phyloP scores from a whole-genome alignment of 2,888 invertebrate genomes.

The Clusia tigrina region DNA sequence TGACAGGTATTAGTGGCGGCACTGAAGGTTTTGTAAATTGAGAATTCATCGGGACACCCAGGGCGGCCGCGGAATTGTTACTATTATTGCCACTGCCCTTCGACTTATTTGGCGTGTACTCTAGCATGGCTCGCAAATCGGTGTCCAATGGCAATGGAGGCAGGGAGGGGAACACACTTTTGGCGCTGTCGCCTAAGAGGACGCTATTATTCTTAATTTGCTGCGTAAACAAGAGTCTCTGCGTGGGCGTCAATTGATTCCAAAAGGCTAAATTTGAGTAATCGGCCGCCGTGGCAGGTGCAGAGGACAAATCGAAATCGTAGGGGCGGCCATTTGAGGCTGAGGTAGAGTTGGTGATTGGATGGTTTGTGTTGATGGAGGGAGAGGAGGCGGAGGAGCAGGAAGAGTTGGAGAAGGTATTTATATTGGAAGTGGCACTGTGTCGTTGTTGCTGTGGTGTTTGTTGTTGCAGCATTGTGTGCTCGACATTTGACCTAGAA shows the following conservation, averaged over 20 bases:
- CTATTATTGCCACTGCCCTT: too few relatives aligned
- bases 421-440: constrained; percentile 36
- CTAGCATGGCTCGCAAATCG: constrained; percentile 56
- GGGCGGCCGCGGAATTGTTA: constrained; percentile 5
- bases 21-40: constrained; percentile 45
- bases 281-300: constrained; percentile 42
- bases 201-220: constrained; percentile 48
- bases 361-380: constrained; percentile 24
- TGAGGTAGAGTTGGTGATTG: constrained; percentile 31
- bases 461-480: constrained; percentile 62
- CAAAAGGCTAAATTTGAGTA: constrained; percentile 59
- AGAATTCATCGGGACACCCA: constrained; percentile 15
- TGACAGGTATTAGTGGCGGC: constrained; percentile 46
- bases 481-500: constrained; percentile 66
- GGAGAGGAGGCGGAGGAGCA: constrained; percentile 30
- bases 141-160: constrained; percentile 56
- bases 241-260: constrained; percentile 57
- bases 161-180: constrained; percentile 41
- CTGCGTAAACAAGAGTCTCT: constrained; percentile 53
- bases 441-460: constrained; percentile 46
- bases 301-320: constrained; percentile 53
- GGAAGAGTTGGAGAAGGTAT: constrained; percentile 25
- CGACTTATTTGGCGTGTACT: constrained; percentile 54
- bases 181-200: constrained; percentile 19
- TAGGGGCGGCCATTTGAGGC: constrained; percentile 40